A percentile compares a stretch with the other conserved stretches of the same genome.
phyloP scores from a whole-genome alignment of 2,888 invertebrate species.

The Cantharis rustica region DNA sequence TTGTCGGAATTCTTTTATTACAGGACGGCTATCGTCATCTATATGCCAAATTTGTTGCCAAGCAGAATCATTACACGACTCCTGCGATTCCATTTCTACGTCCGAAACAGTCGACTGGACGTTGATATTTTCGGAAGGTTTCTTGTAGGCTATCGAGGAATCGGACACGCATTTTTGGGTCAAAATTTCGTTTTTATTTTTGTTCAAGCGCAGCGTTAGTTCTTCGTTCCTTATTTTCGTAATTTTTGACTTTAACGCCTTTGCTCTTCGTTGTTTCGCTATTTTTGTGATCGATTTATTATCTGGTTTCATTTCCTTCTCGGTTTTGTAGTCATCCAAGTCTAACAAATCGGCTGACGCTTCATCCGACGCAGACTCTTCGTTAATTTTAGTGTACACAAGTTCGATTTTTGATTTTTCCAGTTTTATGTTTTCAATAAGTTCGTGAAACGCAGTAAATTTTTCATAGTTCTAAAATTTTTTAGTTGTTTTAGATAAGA shows the following conservation, averaged over 20 bases:
- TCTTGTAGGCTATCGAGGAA: conserved; percentile 1
- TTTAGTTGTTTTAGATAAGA: neutral
- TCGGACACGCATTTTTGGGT: conserved; percentile 14
- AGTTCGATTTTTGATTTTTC: neutral
- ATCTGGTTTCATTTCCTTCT: conserved; percentile 15
- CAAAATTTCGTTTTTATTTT: conserved; percentile 26
- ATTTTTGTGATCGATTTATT: conserved; percentile 37
- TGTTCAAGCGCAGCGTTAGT: conserved; percentile 36
- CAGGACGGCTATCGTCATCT: conserved; percentile 1
- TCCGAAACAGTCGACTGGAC: neutral
- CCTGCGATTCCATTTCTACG: neutral
- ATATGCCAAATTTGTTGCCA: conserved; percentile 20
- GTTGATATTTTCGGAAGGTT: neutral
- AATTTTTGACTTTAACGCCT: conserved; percentile 44
- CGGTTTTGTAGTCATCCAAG: neutral
- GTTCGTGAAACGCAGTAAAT: neutral
- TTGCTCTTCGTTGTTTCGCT: conserved; percentile 41
- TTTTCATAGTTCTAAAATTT: neutral
- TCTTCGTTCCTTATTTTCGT: conserved; percentile 45
- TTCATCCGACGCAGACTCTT: neutral
- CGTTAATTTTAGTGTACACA: neutral
- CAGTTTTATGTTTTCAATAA: neutral
- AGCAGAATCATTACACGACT: neutral
- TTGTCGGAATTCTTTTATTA: conserved; percentile 2
- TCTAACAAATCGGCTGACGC: neutral